These are phyloP conservation scores for Sphyrna mokarran DNA, from an alignment of 2,113 vertebrate species.

Conservation along the genomic window DNA sequence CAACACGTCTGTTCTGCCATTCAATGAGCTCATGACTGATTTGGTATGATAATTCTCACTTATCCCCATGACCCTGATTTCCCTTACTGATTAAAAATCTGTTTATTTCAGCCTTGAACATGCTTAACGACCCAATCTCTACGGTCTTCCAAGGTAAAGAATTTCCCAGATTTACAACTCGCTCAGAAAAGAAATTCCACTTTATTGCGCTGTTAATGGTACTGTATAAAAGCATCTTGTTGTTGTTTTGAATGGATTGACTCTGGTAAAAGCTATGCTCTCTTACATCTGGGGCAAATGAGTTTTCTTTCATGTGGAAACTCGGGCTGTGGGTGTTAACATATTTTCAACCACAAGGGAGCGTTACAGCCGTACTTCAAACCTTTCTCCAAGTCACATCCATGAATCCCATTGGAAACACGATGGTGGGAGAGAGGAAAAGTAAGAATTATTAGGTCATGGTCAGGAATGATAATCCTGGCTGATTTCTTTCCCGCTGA, in stretches of 20 bases:
- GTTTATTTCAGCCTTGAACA: too few relatives aligned
- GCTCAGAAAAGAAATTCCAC: too few relatives aligned
- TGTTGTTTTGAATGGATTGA: not conserved
- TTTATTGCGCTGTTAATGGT: not conserved
- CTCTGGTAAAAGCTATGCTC: not conserved
- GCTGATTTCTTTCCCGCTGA: not conserved
- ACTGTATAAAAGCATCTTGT: not conserved
- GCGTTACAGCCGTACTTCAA: not conserved
- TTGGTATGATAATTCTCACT: too few relatives aligned
- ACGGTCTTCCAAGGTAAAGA: too few relatives aligned
- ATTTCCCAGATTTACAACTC: too few relatives aligned
- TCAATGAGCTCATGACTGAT: too few relatives aligned
- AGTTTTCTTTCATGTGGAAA: not conserved
- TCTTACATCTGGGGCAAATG: not conserved
- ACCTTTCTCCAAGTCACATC: not conserved
- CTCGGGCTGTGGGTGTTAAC: not conserved
- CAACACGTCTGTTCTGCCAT: too few relatives aligned
- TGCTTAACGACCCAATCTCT: too few relatives aligned
- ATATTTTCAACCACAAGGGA: not conserved
- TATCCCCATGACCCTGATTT: too few relatives aligned
- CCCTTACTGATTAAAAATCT: too few relatives aligned
- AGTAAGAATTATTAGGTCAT: not conserved
- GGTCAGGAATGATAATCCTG: not conserved
- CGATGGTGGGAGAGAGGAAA: not conserved
- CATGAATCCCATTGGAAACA: not conserved